Evolutionary conservation across 2,113 vertebrate genomes (phyloP).

Genomic region (Xiphorhynchus elegans): DNA sequence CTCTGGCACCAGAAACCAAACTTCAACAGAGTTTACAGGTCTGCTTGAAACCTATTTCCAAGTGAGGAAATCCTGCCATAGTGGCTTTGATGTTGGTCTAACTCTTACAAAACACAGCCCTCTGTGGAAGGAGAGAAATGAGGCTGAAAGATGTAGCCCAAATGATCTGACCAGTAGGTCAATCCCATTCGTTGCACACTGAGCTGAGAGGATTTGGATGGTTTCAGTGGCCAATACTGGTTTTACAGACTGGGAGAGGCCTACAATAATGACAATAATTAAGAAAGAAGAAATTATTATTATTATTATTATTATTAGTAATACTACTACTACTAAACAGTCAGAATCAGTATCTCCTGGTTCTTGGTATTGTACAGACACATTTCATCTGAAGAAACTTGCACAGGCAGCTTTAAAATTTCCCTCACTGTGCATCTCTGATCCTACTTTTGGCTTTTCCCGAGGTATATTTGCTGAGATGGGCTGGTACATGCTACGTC

Average conservation of each 20-base stretch:
- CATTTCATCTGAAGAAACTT: background rate
- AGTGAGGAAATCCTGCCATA: background rate
- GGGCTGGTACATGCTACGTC: background rate
- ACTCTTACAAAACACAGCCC: background rate
- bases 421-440: background rate
- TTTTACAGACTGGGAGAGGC: background rate
- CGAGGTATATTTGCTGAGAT: background rate
- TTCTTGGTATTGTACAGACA: background rate
- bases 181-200: background rate
- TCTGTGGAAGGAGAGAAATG: background rate
- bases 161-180: background rate
- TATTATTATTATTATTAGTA: background rate
- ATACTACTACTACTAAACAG: background rate
- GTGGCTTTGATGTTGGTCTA: background rate
- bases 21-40: conserved; percentile 7
- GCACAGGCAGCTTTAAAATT: background rate
- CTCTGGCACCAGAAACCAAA: conserved; percentile 31
- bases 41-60: background rate
- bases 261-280: background rate
- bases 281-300: background rate
- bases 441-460: conserved; percentile 33
- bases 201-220: background rate
- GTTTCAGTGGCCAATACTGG: background rate
- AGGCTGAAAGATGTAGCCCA: background rate
- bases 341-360: background rate